phyloP scores from a whole-genome alignment of 1,140 invertebrate genomes.

The Scaptomyza montana region DNA sequence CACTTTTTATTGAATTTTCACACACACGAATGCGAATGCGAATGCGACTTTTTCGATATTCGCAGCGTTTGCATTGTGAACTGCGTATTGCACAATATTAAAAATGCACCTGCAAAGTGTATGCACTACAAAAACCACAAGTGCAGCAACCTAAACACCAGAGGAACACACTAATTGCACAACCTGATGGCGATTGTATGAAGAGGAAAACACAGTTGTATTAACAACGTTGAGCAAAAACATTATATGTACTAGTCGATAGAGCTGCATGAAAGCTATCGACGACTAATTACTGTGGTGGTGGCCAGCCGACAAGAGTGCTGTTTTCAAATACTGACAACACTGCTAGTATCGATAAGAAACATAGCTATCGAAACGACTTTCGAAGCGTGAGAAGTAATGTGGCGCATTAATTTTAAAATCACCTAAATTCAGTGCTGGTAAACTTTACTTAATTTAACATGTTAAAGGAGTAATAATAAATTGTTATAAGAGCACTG shows the following conservation, averaged over 20 bases:
- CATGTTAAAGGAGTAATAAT: too few species aligned
- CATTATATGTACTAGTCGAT: constrained; percentile 54
- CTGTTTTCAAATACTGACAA: neutral
- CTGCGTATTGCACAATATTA: constrained; percentile 64
- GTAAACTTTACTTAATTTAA: too few species aligned
- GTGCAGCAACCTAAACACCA: constrained; percentile 20
- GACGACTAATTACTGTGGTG: constrained; percentile 1
- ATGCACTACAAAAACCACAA: constrained; percentile 3
- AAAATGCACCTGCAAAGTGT: constrained; percentile 19
- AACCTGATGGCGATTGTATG: constrained; percentile 48
- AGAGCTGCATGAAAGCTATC: constrained; percentile 17
- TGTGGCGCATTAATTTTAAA: neutral
- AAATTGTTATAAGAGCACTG: too few species aligned
- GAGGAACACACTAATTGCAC: constrained; percentile 53
- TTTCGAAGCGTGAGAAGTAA: neutral
- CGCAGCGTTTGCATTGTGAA: constrained; percentile 52
- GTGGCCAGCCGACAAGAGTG: constrained; percentile 8
- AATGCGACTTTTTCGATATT: constrained; percentile 64
- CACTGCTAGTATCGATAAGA: constrained; percentile 7
- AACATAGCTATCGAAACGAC: neutral
- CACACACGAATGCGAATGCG: constrained; percentile 45
- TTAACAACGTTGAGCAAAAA: constrained; percentile 52
- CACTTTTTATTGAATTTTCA: constrained; percentile 71
- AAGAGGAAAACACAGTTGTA: constrained; percentile 50
- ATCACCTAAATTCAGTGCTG: too few species aligned